These are phyloP conservation scores for Apogon hyalosoma DNA, from an alignment of 2,797 vertebrate species.

Conservation along the genomic window DNA sequence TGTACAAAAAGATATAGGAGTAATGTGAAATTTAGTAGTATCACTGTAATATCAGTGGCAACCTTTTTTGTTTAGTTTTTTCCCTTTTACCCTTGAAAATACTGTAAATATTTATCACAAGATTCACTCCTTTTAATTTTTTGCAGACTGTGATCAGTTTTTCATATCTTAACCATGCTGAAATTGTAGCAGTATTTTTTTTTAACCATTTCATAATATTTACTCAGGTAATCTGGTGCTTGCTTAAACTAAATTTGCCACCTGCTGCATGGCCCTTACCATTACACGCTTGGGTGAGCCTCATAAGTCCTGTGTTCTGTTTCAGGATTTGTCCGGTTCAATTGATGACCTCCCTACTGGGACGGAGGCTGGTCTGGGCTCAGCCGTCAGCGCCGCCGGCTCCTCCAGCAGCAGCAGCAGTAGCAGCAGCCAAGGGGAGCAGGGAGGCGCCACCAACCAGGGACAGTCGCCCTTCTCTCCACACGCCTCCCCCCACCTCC, in stretches of 20 bases:
- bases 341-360: slow-evolving; percentile 97
- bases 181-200: slow-evolving; percentile 24
- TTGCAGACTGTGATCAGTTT: slow-evolving; percentile 4
- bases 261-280: slow-evolving; percentile 52
- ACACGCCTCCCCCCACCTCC: slow-evolving; percentile 91
- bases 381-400: slow-evolving; percentile 87
- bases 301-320: slow-evolving; percentile 45
- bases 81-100: slow-evolving; percentile 23
- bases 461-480: slow-evolving; percentile 95
- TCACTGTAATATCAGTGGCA: no score
- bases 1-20: no score
- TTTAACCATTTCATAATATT: slow-evolving; percentile 29
- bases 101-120: slow-evolving; percentile 3
- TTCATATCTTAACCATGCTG: slow-evolving; percentile 1
- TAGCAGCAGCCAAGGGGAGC: slow-evolving; percentile 91
- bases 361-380: slow-evolving; percentile 91
- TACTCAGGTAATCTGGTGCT: slow-evolving; percentile 17
- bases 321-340: slow-evolving; percentile 95
- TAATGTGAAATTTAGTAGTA: no score
- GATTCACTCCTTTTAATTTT: not conserved
- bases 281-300: slow-evolving; percentile 50
- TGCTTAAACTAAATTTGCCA: slow-evolving; percentile 43
- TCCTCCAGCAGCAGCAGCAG: slow-evolving; percentile 85
- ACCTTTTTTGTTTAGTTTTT: not conserved
- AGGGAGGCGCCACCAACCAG: slow-evolving; percentile 85